These are phyloP conservation scores for Papilio polytes DNA, from an alignment of 1,140 invertebrate species.

Conservation along the genomic window DNA sequence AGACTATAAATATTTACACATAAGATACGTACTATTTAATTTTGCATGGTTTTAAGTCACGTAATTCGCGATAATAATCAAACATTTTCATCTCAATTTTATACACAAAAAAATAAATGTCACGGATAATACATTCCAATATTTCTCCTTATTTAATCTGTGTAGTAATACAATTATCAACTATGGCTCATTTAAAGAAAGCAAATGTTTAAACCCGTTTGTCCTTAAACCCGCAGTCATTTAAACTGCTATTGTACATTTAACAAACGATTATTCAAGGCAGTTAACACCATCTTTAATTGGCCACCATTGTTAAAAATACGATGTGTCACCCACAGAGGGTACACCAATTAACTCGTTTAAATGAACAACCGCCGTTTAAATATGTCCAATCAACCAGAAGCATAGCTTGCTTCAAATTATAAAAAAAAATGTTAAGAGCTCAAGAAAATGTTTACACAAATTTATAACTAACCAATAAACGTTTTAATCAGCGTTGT, in stretches of 20 bases:
- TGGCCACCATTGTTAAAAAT: conserved; percentile 22
- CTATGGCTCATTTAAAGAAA: background rate
- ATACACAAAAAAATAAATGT: background rate
- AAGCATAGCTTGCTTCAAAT: background rate
- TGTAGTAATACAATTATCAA: background rate
- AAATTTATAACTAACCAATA: background rate
- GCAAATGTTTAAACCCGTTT: background rate
- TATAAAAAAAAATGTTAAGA: background rate
- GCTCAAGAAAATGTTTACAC: background rate
- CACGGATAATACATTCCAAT: no score
- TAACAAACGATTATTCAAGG: conserved; percentile 14
- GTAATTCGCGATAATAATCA: background rate
- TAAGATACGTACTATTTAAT: background rate
- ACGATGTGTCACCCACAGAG: conserved; percentile 19
- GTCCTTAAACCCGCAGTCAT: background rate
- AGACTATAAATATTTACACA: conserved; percentile 6
- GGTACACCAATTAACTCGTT: conserved; percentile 19
- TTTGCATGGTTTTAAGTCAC: background rate
- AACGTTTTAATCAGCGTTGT: background rate
- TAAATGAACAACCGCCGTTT: conserved; percentile 7
- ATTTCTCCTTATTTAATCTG: background rate
- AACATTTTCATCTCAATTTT: background rate
- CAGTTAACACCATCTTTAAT: conserved; percentile 26
- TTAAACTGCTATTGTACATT: conserved; percentile 9
- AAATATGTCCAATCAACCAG: background rate